Conservation (phyloP, 2,888 invertebrate species). For the Leucozona laternaria region DNA sequence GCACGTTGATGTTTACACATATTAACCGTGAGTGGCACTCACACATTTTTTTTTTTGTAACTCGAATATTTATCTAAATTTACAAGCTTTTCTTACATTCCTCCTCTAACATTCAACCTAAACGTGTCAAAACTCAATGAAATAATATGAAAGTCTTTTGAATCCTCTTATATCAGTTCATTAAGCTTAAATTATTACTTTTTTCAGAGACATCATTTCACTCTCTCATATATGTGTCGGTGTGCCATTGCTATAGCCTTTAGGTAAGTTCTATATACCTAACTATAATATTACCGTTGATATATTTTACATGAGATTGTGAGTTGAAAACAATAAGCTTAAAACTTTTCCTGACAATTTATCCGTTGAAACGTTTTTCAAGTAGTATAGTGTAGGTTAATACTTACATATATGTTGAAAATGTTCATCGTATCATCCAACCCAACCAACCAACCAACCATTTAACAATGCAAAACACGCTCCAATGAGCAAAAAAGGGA, state of each 20-base stretch:
- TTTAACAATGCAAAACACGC: constrained; percentile 38
- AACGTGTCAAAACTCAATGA: not conserved
- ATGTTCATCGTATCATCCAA: not conserved
- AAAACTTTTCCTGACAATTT: constrained; percentile 26
- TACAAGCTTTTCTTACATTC: not conserved
- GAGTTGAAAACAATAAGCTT: constrained; percentile 27
- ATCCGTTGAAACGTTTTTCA: constrained; percentile 25
- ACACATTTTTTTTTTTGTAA: too few species aligned
- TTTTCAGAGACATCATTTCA: not conserved
- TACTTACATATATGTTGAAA: not conserved
- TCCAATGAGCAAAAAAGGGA: constrained; percentile 25
- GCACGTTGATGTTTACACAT: too few species aligned
- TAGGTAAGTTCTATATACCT: too few species aligned
- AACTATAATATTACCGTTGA: not conserved
- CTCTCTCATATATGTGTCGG: not conserved
- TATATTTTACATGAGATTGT: constrained; percentile 10
- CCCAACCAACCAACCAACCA: constrained; percentile 18
- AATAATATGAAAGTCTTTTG: not conserved
- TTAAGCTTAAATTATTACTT: constrained; percentile 20
- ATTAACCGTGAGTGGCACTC: too few species aligned
- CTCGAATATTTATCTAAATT: not conserved
- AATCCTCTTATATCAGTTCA: constrained; percentile 28
- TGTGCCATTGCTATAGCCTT: not conserved
- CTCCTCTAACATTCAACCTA: not conserved
- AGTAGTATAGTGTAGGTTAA: not conserved